Evolutionary conservation across 2,113 vertebrate species (phyloP).

Genomic region (Chrysemys picta): DNA sequence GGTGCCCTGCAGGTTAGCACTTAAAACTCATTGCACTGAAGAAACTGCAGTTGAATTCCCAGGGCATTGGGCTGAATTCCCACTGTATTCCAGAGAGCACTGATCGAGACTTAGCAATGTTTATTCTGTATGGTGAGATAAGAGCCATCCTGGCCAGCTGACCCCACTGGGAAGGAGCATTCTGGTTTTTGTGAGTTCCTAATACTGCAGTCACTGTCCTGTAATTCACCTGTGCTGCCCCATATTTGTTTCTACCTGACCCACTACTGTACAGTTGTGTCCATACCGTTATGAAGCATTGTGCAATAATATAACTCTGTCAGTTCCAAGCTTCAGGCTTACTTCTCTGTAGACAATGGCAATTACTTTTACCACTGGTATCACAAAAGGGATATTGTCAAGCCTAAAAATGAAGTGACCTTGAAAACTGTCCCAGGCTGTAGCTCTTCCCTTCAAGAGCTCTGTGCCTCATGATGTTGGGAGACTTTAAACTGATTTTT

Average conservation of each 20-base stretch:
- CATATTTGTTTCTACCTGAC: background rate
- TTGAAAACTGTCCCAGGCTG: background rate
- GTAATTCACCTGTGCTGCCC: background rate
- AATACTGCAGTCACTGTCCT: background rate
- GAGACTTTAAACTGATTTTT: slow-evolving; percentile 16
- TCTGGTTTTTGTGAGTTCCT: background rate
- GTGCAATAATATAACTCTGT: background rate
- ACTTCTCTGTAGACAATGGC: background rate
- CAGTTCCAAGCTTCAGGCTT: background rate
- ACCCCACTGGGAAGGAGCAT: background rate
- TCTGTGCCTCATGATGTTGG: background rate
- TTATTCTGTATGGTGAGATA: too few species aligned
- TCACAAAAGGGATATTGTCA: background rate
- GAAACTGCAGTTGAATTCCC: background rate
- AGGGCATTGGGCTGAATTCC: background rate
- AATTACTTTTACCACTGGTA: background rate
- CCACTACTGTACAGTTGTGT: rapidly evolving
- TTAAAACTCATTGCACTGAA: background rate
- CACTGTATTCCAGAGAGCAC: background rate
- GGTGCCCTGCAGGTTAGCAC: background rate
- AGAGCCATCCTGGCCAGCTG: background rate
- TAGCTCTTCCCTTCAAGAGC: background rate
- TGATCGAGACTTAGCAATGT: background rate
- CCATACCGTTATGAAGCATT: background rate
- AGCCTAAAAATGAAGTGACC: background rate